Percentiles rank a stretch among this genome's conserved stretches.
phyloP scores from a whole-genome alignment of 2,113 vertebrate genomes.

The Cepphus grylle region DNA sequence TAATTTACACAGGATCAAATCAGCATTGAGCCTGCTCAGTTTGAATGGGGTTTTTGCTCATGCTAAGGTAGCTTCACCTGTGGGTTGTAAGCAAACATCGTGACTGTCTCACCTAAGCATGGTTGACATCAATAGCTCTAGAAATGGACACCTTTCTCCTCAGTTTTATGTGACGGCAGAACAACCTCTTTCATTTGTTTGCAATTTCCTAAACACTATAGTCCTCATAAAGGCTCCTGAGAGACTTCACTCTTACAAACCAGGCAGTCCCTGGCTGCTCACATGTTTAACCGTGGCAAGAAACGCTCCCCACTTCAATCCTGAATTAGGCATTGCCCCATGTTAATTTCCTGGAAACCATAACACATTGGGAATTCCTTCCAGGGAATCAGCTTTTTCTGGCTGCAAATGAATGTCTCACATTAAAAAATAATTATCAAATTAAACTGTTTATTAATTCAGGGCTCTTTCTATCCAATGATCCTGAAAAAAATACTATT shows the following conservation, averaged over 20 bases:
- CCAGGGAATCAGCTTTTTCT: neutral
- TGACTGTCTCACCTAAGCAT: neutral
- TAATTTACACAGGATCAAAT: neutral
- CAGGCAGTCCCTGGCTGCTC: neutral
- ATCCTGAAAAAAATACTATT: neutral
- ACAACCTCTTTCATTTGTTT: neutral
- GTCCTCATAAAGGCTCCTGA: neutral
- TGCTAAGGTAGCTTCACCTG: neutral
- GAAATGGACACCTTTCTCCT: neutral
- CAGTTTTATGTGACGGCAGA: neutral
- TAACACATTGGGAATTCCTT: neutral
- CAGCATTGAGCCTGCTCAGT: neutral
- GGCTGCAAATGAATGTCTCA: neutral
- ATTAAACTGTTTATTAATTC: neutral
- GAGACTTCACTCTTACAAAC: neutral
- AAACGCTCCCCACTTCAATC: neutral
- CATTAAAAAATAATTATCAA: neutral
- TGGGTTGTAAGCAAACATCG: neutral
- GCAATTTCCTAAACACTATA: neutral
- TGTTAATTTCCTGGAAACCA: neutral
- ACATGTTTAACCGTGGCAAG: neutral
- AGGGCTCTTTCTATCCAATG: neutral
- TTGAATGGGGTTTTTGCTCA: neutral
- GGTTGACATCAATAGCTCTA: neutral
- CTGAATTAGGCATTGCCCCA: neutral